Percentiles rank a stretch among this genome's conserved stretches.
Conservation (phyloP, 2,797 vertebrate species). For the Peromyscus aztecus region DNA sequence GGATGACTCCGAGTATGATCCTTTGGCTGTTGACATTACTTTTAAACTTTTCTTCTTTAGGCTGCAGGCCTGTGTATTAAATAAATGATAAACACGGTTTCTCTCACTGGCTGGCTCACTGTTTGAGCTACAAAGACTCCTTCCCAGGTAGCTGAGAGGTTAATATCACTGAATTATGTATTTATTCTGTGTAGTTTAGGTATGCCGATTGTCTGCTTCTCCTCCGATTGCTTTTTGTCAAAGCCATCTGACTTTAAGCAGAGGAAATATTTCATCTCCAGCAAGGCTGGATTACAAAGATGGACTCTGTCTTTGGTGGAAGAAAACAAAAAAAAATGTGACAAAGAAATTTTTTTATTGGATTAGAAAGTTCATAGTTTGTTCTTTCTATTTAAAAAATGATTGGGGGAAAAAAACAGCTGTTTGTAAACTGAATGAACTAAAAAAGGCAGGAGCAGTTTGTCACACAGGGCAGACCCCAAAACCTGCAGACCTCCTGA, state of each 20-base stretch:
- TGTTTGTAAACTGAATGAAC: neutral
- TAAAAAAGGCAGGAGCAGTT: neutral
- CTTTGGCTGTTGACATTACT: conserved; percentile 93
- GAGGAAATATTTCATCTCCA: conserved; percentile 47
- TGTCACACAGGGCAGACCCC: neutral
- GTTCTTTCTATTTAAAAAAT: neutral
- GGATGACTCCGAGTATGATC: conserved; percentile 89
- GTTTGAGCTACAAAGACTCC: conserved; percentile 79
- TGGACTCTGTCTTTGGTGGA: conserved; percentile 37
- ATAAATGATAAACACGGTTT: conserved; percentile 91
- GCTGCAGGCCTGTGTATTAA: conserved; percentile 87
- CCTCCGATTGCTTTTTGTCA: neutral
- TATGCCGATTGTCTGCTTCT: conserved; percentile 47
- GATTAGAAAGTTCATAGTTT: neutral
- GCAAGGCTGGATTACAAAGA: conserved; percentile 56
- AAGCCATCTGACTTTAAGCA: neutral
- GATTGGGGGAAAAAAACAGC: neutral
- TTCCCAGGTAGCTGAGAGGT: conserved; percentile 85
- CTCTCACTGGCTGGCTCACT: conserved; percentile 77
- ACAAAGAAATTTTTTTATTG: conserved; percentile 24
- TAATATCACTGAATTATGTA: conserved; percentile 86
- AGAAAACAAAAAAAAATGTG: neutral
- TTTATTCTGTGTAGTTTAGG: conserved; percentile 64
- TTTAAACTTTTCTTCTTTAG: conserved; percentile 88
- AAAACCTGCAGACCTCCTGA: neutral